phyloP scores from a whole-genome alignment of 2,113 vertebrate genomes.

The Ophiodon elongatus region DNA sequence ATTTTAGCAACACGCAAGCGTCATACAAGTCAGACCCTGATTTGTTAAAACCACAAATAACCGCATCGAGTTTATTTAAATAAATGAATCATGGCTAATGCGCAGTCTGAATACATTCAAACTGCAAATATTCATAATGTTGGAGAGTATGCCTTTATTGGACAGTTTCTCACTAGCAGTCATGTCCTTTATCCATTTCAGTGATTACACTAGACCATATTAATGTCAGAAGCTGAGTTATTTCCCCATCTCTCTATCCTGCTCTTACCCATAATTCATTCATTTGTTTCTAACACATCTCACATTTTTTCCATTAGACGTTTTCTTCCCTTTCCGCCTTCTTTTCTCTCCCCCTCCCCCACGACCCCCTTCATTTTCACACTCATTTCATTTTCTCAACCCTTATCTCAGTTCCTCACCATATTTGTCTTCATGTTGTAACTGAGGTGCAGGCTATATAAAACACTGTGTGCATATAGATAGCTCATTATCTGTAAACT shows the following conservation, averaged over 20 bases:
- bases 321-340: neutral
- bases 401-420: slow-evolving; percentile 23
- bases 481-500: slow-evolving; percentile 72
- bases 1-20: neutral
- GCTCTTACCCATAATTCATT: slow-evolving; percentile 8
- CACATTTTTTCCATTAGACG: neutral
- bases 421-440: slow-evolving; percentile 50
- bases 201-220: neutral
- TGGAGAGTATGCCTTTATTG: neutral
- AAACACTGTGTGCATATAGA: slow-evolving; percentile 68
- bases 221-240: neutral
- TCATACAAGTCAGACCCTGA: neutral
- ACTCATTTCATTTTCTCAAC: slow-evolving; percentile 5
- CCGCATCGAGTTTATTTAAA: neutral
- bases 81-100: neutral
- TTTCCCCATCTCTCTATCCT: slow-evolving; percentile 15
- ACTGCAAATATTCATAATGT: neutral
- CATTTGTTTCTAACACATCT: neutral
- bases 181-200: neutral
- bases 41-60: neutral
- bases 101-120: neutral
- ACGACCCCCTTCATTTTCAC: neutral
- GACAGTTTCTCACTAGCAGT: neutral
- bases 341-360: neutral
- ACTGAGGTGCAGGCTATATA: slow-evolving; percentile 5